Evolutionary conservation across 2,888 invertebrate genomes (phyloP), one percentile per base, ranked within the genome.

Genomic region (Pachydiplax longipennis): DNA sequence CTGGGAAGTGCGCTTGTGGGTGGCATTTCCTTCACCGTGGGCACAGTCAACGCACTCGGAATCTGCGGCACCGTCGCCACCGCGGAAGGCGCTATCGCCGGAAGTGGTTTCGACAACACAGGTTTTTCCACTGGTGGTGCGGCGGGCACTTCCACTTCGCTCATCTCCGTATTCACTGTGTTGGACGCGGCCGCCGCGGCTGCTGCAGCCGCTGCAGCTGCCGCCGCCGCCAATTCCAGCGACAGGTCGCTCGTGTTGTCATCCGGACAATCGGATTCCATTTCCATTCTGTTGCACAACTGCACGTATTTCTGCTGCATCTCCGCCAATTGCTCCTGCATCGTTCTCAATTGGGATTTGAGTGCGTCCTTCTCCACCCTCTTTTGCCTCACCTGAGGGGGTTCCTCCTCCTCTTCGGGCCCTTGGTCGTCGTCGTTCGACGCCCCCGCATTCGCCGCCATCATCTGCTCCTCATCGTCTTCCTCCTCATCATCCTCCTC

Each of bases 251-350:
- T 97, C 83, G 96, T 95, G 93, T 97, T 97, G 92, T 96, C 96
- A 92, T 92, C 93, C 91, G 92, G 92, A 91, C 96, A 96, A 93
- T 97, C 97, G 0, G 96, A 91, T 92, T 96, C 96, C 93, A 97
- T 96, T 92, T 97, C 97, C 96, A 97, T 97, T 92, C 97, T 95
- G 93, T 97, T 97, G 93, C 97, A 97, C 93, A 98, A 94, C 94
- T 98, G 97, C 93, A 97, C 96, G 94, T 98, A 98, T 93, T 98
- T 97, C 93, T 98, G 97, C 94, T 98, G 98, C 97, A 98, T 98
- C 93, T 97, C 97, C 18, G 97, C 98, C 91, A 98, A 94, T 94
- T 98, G 98, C 93, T 98, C 97, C 94, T 98, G 97, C 96, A 98
- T 96, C 91, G 97, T 96, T 93, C 97, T 96, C 92, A 98, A 94